phyloP scores from a whole-genome alignment of 2,888 invertebrate species.

The Chaetogeoica ovagalla region DNA sequence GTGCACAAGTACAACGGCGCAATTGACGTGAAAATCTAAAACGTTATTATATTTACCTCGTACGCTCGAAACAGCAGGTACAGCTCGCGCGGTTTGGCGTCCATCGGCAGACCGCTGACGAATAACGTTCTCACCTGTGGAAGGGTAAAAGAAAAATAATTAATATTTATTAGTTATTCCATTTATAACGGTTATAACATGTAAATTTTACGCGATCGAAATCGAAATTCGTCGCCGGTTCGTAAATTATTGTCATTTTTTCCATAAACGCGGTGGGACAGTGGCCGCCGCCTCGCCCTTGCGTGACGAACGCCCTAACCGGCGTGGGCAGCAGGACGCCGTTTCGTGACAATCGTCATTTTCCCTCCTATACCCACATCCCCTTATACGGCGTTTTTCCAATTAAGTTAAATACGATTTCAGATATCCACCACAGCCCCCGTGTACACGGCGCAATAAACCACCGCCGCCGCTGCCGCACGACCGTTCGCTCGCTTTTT shows the following conservation, averaged over 20 bases:
- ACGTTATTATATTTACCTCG: slow-evolving; percentile 76
- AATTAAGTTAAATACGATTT: slow-evolving; percentile 40
- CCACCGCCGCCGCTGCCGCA: too few relatives aligned
- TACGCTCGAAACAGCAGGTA: slow-evolving; percentile 99
- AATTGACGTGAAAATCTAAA: too few relatives aligned
- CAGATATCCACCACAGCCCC: slow-evolving; percentile 5
- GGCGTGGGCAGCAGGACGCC: too few relatives aligned
- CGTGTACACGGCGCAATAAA: not conserved
- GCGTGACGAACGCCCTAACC: slow-evolving; percentile 24
- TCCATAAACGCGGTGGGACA: not conserved
- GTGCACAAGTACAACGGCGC: too few relatives aligned
- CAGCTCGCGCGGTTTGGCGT: slow-evolving; percentile 97
- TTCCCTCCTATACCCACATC: too few relatives aligned
- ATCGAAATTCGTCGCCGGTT: too few relatives aligned
- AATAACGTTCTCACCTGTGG: slow-evolving; percentile 97
- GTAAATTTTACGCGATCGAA: too few relatives aligned
- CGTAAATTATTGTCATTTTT: not conserved
- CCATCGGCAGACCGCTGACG: slow-evolving; percentile 99
- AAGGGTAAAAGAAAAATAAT: slow-evolving; percentile 56
- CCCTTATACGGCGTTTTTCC: slow-evolving; percentile 37
- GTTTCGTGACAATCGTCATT: slow-evolving; percentile 46
- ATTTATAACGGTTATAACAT: too few relatives aligned
- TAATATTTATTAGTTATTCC: too few relatives aligned
- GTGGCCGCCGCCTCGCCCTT: slow-evolving; percentile 34
- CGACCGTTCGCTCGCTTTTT: too few relatives aligned